Conservation (phyloP, 2,113 vertebrate species). For the Oreochromis spilurus region DNA sequence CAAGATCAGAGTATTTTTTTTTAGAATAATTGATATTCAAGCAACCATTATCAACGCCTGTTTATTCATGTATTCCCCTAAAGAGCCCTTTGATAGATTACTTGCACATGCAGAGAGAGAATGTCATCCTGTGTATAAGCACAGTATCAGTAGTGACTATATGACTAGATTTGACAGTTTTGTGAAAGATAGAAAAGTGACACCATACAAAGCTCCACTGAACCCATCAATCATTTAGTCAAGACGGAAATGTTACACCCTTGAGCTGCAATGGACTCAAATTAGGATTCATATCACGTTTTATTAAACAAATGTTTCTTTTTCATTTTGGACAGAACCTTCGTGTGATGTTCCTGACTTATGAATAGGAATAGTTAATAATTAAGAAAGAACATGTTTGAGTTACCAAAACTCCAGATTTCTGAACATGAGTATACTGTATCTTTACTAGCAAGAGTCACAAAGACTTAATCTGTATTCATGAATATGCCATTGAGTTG, state of each 20-base stretch:
- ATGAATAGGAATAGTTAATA: not conserved
- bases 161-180: slow-evolving; percentile 64
- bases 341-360: not conserved
- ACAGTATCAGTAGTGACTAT: slow-evolving; percentile 42
- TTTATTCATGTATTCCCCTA: slow-evolving; percentile 35
- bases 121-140: slow-evolving; percentile 25
- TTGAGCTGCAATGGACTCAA: slow-evolving; percentile 6
- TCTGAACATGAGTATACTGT: not conserved
- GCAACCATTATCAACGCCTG: slow-evolving; percentile 1
- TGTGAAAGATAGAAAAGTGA: slow-evolving; percentile 67
- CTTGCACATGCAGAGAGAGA: slow-evolving; percentile 12
- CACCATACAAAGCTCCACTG: slow-evolving; percentile 51
- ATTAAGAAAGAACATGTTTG: not conserved
- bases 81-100: slow-evolving; percentile 37
- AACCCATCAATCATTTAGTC: slow-evolving; percentile 67
- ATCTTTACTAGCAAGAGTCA: not conserved
- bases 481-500: not conserved
- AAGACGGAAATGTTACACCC: slow-evolving; percentile 51
- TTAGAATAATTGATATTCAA: not conserved
- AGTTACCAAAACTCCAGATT: not conserved
- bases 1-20: not conserved
- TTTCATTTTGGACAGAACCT: not conserved
- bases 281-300: slow-evolving; percentile 24
- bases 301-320: not conserved
- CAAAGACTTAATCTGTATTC: not conserved